Base-by-base conservation (phyloP, 2,113 vertebrate species). In the Puntigrus tetrazona region DNA sequence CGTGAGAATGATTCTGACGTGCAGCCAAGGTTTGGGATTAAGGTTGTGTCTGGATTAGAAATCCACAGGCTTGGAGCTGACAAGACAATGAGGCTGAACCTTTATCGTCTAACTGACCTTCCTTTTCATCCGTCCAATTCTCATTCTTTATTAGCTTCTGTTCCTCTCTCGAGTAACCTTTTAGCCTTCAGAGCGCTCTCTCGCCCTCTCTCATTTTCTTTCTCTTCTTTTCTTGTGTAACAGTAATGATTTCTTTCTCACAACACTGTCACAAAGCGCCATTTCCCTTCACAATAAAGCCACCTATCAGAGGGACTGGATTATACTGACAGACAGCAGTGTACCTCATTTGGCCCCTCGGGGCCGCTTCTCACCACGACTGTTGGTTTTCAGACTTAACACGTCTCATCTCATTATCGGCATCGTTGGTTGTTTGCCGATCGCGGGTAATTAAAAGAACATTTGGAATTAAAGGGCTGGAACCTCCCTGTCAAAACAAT, bases 211-310 rank as follows among this genome's bases (percentile, higher is more conserved):
- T 85, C 43, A 78, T 43, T 88, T 76, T 74, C 63, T 73, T 67
- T 59, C n/a, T 67, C 29, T 61, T 69, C 65, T 47, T 80, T 43
- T 80, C 10, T 55, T 78, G 27, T 45, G 76, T 74, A 57, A 72
- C 70, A 75, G 86, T 78, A 88, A 88, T 80, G 86, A 87, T 80
- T 84, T 82, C 34, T 65, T 82, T 55, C 76, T 84, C 82, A 86
- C 63, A 55, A 45, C 81, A 85, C 70, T 72, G 86, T 77, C 69
- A 36, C 63, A 86, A 81, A 82, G 73, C 86, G 88, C 80, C 65
- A 75, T 87, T 87, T 87, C 86, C 47, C 14, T 63, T 83, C 63
- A 79, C 20, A 6, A 22, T 74, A 86, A 88, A 88, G 74, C 69
- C 85, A 85, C 47, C 81, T 83, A 77, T 78, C 86, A 86, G 87